Evolutionary conservation across 2,113 vertebrate species (phyloP), one percentile per base, ranked within the genome.

Genomic region (Anser cygnoides): DNA sequence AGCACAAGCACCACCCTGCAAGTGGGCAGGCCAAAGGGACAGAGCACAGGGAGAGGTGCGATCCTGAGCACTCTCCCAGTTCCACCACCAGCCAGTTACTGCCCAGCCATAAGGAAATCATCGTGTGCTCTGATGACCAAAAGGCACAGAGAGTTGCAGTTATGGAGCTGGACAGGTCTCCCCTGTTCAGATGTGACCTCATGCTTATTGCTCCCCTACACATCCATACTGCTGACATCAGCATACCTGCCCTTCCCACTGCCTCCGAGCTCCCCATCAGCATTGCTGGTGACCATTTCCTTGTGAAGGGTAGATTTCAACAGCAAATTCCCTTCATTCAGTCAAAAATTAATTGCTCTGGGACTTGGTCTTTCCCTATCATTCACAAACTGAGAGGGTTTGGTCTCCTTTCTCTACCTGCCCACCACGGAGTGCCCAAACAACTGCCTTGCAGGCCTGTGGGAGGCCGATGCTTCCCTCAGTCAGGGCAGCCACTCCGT

Each of bases 141-240:
- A 37, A 62, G 10, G 12, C 65, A 44, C 26, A 39, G 18, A 75
- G 17, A 61, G 13, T 3, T 79, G 22, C 22, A 71, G 35, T 19
- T 41, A 23, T 0, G 5, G 44, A 46, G 23, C 49, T 49, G 26
- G 17, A 11, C 31, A 2, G 1, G 13, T 2, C 6, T 70, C 10
- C 18, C 2, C 1, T 8, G 16, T 3, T 8, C 31, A 1, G 1
- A 29, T 3, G 1, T 37, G 18, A 52, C 17, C 2, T 0, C 20
- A 11, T 9, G 3, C 2, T 78, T 31, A 25, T 37, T 3, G 0
- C 4, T 82, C 3, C 21, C 1, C 25, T 66, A 25, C 1, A 0
- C 10, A 3, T 18, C 39, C 70, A 15, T 33, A 46, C 25, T n/a
- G 39, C 59, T 28, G 28, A 26, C 8, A 29, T 26, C 17, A 10